A percentile compares a stretch with the other conserved stretches of the same genome.
Evolutionary conservation across 2,113 vertebrate genomes (phyloP).

Genomic region (Sylvia atricapilla): DNA sequence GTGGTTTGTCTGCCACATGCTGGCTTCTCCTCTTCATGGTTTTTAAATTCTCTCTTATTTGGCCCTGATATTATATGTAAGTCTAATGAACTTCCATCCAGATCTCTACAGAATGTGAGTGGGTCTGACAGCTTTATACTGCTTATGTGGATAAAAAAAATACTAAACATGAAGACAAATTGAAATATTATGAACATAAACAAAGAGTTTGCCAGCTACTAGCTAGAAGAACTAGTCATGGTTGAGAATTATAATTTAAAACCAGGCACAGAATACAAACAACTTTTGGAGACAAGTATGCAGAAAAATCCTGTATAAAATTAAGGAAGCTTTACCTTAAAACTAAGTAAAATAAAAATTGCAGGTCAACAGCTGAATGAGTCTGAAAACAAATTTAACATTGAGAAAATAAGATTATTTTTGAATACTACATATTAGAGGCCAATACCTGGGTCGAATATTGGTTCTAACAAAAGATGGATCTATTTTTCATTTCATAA

Average conservation of each 20-base stretch:
- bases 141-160: not conserved
- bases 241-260: constrained; percentile 31
- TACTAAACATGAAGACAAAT: constrained; percentile 28
- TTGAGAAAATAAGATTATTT: constrained; percentile 22
- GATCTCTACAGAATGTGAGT: not conserved
- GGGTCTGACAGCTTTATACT: not conserved
- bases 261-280: not conserved
- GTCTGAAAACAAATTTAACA: constrained; percentile 41
- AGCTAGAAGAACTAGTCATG: not conserved
- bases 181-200: constrained; percentile 48
- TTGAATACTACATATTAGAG: not conserved
- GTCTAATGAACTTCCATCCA: not conserved
- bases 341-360: constrained; percentile 66
- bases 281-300: not conserved
- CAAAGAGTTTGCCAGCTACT: constrained; percentile 32
- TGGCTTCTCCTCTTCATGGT: not conserved
- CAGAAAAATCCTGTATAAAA: not conserved
- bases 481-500: constrained; percentile 7
- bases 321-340: constrained; percentile 29
- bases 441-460: not conserved
- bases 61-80: not conserved
- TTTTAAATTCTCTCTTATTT: not conserved
- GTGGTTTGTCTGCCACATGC: not conserved
- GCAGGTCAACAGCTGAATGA: constrained; percentile 3
- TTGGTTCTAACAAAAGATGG: not conserved